Evolutionary conservation across 2,113 vertebrate species (phyloP).

Genomic region (Chloropsis cyanopogon): DNA sequence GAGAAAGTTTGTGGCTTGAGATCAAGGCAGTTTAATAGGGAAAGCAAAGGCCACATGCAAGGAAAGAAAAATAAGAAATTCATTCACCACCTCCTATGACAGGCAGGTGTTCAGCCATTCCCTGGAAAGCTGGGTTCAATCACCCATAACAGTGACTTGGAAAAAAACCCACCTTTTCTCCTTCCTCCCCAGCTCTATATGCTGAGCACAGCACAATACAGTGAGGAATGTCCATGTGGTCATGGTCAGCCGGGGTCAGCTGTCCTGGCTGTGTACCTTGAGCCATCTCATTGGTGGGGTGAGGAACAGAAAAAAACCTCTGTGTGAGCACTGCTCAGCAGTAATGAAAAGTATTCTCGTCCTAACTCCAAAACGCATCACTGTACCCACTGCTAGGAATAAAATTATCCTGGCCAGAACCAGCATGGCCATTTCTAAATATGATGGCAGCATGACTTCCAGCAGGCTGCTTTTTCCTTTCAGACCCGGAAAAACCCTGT

Average conservation of each 20-base stretch:
- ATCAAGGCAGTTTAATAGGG: not conserved
- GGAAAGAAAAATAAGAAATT: not conserved
- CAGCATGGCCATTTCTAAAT: not conserved
- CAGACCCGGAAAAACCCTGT: not conserved
- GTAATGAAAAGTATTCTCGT: not conserved
- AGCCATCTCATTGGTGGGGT: not conserved
- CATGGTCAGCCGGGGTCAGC: accelerated
- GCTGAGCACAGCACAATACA: accelerated
- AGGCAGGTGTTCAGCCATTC: not conserved
- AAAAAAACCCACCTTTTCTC: not conserved
- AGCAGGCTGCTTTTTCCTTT: not conserved
- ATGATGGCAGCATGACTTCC: not conserved
- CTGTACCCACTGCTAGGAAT: not conserved
- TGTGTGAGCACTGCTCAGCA: not conserved
- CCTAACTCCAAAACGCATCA: accelerated
- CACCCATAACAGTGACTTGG: accelerated
- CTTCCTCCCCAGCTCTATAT: not conserved
- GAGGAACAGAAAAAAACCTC: not conserved
- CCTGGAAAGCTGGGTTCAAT: not conserved
- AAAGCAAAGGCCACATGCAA: not conserved
- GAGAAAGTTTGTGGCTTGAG: not conserved
- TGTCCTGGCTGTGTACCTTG: not conserved
- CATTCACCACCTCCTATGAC: not conserved
- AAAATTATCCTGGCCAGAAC: not conserved
- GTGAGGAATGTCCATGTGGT: accelerated